Evolutionary conservation across 2,888 invertebrate species (phyloP), one percentile per base, ranked within the genome.

Genomic region (Machimus atricapillus): DNA sequence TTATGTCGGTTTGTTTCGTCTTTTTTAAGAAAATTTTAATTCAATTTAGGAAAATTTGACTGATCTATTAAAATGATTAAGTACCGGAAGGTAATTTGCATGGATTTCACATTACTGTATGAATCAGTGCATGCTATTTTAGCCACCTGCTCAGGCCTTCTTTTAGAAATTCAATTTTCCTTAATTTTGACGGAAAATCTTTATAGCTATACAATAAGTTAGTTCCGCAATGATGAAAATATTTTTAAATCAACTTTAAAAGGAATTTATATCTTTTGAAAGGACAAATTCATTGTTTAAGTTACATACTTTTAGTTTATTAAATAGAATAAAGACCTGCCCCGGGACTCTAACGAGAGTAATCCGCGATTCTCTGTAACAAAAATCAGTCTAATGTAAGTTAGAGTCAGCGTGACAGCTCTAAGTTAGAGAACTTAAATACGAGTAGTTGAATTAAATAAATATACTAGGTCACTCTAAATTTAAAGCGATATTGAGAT

Each of bases 31-130:
- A 19, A 81, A 34, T 82, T 37, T 82, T 82, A 82, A 82, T 82
- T 82, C 82, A 82, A 82, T 82, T 82, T 58, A 82, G 37, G 82
- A 8, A 82, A 82, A 82, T 82, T 82, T 82, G 58, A 82, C 58
- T 82, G 37, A 66, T 82, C 82, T 82, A 81, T 58, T 58, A 82
- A 82, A 82, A 82, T 82, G 82, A 82, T 82, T 56, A 82, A 82
- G 31, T 82, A 37, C 76, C 14, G 76, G 76, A 76, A 76, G 37
- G 37, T 76, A 34, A 76, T 76, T 76, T 76, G 76, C 34, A 76
- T 37, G 40, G 40, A 76, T 34, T 76, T 76, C 34, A n/a, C 76
- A 76, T 76, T 76, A 27, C 66, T 66, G 23, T 2, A 66, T 66
- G 27, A 23, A 27, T 66, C 66, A 14, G 66, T 66, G 66, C 27